phyloP scores from a whole-genome alignment of 53 echinoderm and acorn worm genomes.

The Apostichopus leukothele region DNA sequence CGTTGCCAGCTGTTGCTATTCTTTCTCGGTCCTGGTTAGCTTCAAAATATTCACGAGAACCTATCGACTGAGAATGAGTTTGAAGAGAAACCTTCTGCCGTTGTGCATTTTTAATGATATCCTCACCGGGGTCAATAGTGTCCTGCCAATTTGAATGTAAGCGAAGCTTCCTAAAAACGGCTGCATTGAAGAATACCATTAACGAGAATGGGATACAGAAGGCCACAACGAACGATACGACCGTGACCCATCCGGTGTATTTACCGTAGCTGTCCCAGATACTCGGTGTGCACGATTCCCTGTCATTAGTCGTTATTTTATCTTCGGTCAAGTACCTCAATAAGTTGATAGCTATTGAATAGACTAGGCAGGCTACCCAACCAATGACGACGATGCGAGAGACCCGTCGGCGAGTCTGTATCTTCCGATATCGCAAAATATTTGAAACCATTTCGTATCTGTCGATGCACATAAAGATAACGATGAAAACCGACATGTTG shows the following conservation, averaged over 20 bases:
- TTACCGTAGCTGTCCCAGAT: conserved; percentile 38
- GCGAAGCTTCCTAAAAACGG: conserved; percentile 25
- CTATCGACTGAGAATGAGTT: neutral
- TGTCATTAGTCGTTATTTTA: conserved; percentile 8
- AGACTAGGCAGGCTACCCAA: neutral
- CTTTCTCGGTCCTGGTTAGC: neutral
- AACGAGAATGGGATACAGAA: conserved; percentile 22
- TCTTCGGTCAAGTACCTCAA: conserved; percentile 25
- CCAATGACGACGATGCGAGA: conserved; percentile 11
- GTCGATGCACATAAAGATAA: conserved; percentile 22
- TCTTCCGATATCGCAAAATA: conserved; percentile 10
- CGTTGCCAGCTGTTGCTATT: neutral
- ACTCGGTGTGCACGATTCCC: conserved; percentile 19
- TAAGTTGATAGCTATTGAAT: conserved; percentile 3
- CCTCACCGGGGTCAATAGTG: neutral
- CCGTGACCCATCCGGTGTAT: conserved; percentile 18
- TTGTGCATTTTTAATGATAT: neutral
- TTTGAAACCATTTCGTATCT: conserved; percentile 25
- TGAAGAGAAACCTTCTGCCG: neutral
- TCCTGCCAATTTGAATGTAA: conserved; percentile 27
- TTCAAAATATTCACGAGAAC: neutral
- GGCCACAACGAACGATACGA: conserved; percentile 6
- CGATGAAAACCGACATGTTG: conserved; percentile 25
- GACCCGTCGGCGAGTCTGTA: neutral
- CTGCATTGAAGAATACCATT: conserved; percentile 23